phyloP scores from a whole-genome alignment of 1,140 invertebrate species.

The Zaprionus inermis region DNA sequence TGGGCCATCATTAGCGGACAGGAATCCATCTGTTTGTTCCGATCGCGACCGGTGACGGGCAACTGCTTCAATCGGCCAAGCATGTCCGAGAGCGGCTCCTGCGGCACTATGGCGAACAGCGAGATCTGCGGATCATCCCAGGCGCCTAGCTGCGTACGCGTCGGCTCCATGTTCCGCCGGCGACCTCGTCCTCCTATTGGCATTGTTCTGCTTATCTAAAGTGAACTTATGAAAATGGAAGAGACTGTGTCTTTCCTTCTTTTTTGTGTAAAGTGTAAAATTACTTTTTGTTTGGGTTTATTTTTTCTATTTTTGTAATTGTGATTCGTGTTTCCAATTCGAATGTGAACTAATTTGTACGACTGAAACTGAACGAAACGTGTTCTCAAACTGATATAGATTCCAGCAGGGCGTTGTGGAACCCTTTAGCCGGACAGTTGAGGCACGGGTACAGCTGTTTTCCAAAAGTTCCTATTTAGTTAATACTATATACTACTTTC shows the following conservation, averaged over 20 bases:
- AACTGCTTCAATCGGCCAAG: conserved; percentile 26
- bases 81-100: conserved; percentile 60
- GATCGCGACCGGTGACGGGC: conserved; percentile 1
- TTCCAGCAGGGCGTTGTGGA: background rate
- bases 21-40: conserved; percentile 34
- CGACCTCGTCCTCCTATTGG: conserved; percentile 10
- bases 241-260: background rate
- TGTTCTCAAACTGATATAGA: conserved; percentile 9
- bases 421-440: background rate
- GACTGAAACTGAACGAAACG: conserved; percentile 35
- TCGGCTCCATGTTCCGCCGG: conserved; percentile 18
- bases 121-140: conserved; percentile 58
- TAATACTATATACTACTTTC: too few relatives aligned
- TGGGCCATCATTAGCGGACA: conserved; percentile 20
- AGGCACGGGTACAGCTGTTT: conserved; percentile 4
- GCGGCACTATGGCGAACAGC: conserved; percentile 53
- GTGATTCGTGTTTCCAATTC: conserved; percentile 11
- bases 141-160: conserved; percentile 42
- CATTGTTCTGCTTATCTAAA: background rate
- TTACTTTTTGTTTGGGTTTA: background rate
- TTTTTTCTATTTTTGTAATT: background rate
- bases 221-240: background rate
- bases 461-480: too few relatives aligned
- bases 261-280: background rate
- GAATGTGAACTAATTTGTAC: conserved; percentile 25